Conservation (phyloP, 2,888 invertebrate genomes). For the Entomobrya proxima region DNA sequence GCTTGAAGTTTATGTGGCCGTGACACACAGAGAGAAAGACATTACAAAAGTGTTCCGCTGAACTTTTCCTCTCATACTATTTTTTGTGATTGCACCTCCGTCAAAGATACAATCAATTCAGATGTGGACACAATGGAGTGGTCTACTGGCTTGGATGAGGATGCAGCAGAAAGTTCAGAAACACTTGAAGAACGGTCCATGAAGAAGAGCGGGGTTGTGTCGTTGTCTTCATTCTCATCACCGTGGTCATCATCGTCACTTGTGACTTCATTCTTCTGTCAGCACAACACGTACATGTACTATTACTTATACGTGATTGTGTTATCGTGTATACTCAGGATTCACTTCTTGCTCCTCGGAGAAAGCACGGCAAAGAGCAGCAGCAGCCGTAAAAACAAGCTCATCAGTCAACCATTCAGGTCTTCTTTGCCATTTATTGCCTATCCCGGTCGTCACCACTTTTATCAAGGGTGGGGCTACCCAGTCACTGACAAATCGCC, state of each 20-base stretch:
- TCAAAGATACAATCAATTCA: constrained; percentile 68
- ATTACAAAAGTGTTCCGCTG: constrained; percentile 5
- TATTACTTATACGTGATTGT: constrained; percentile 55
- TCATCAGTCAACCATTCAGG: not conserved
- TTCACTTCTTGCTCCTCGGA: constrained; percentile 34
- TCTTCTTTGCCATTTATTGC: constrained; percentile 6
- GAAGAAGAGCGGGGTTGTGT: constrained; percentile 54
- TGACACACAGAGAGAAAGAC: not conserved
- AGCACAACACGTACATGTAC: constrained; percentile 53
- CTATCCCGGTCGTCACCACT: constrained; percentile 7
- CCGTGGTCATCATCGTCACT: constrained; percentile 1
- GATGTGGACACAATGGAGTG: constrained; percentile 71
- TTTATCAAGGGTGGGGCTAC: not conserved
- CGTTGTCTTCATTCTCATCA: constrained; percentile 46
- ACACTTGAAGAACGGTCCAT: constrained; percentile 70
- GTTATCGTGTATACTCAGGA: constrained; percentile 40
- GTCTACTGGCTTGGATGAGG: constrained; percentile 71
- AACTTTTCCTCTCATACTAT: not conserved
- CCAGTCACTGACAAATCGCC: not conserved
- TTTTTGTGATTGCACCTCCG: constrained; percentile 64
- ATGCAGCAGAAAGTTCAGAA: constrained; percentile 70
- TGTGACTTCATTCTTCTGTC: constrained; percentile 46
- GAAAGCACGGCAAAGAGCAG: constrained; percentile 1
- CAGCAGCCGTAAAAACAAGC: constrained; percentile 5
- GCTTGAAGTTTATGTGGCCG: not conserved